Evolutionary conservation across 2,797 vertebrate genomes (phyloP).

Genomic region (Gallirallus australis): DNA sequence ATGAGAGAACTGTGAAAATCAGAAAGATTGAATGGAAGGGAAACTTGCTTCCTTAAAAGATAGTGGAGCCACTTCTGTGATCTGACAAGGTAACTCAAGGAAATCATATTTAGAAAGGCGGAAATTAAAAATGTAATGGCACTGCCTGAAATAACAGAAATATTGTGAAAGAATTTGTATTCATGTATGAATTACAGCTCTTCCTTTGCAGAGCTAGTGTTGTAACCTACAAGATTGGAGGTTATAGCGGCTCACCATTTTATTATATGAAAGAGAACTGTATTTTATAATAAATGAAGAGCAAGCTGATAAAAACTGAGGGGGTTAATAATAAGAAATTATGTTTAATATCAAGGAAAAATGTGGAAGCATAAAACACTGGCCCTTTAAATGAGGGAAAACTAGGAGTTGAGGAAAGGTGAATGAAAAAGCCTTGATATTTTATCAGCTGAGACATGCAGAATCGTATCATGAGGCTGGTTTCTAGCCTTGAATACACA

Average conservation of each 20-base stretch:
- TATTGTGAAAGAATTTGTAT: not conserved
- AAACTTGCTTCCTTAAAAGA: not conserved
- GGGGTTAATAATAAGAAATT: not conserved
- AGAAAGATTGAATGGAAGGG: not conserved
- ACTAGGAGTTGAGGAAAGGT: not conserved
- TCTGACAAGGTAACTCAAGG: not conserved
- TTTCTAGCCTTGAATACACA: conserved; percentile 11
- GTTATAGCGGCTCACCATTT: not conserved
- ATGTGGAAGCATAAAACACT: not conserved
- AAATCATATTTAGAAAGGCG: not conserved
- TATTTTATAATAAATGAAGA: not conserved
- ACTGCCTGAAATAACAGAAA: not conserved
- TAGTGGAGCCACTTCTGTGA: not conserved
- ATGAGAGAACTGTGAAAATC: not conserved
- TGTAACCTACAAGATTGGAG: not conserved
- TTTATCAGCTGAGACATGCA: not conserved
- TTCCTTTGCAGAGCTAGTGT: not conserved
- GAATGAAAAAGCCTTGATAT: not conserved
- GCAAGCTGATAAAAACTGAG: not conserved
- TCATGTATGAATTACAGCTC: not conserved
- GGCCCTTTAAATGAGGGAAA: not conserved
- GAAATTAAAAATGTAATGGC: not conserved
- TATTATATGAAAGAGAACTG: not conserved
- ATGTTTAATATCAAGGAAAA: not conserved
- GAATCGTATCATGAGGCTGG: not conserved